These are phyloP conservation scores for Cetonia aurata DNA, from an alignment of 2,888 invertebrate species.

Conservation along the genomic window DNA sequence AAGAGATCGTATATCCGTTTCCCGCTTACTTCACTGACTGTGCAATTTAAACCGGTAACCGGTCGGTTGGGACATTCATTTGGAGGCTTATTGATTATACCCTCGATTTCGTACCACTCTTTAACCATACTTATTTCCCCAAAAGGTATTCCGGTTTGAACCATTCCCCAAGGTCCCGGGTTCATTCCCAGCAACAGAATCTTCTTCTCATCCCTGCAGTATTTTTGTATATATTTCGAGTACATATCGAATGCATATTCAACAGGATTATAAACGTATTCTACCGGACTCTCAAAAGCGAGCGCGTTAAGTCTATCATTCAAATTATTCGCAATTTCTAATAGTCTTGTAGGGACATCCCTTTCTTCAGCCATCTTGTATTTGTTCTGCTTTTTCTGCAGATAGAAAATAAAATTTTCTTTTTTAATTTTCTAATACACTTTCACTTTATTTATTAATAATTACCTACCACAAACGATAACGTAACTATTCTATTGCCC, in stretches of 20 bases:
- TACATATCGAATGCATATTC: conserved; percentile 87
- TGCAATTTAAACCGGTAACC: conserved; percentile 81
- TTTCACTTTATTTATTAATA: too few relatives aligned
- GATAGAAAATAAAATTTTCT: too few relatives aligned
- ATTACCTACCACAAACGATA: too few relatives aligned
- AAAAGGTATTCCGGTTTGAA: conserved; percentile 94
- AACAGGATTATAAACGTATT: conserved; percentile 81
- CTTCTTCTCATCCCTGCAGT: conserved; percentile 73
- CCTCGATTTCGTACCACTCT: conserved; percentile 82
- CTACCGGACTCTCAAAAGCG: conserved; percentile 70
- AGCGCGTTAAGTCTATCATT: conserved; percentile 67
- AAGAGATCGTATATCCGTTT: conserved; percentile 87
- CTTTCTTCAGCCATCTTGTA: neutral
- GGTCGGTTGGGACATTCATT: conserved; percentile 78
- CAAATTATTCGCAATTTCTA: conserved; percentile 63
- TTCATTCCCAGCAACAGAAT: conserved; percentile 94
- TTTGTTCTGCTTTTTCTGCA: too few relatives aligned
- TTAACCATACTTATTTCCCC: conserved; percentile 85
- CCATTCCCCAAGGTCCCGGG: conserved; percentile 97
- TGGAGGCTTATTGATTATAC: conserved; percentile 77
- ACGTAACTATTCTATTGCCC: too few relatives aligned
- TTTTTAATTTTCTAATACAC: too few relatives aligned
- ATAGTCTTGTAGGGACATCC: conserved; percentile 51
- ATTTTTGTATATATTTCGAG: conserved; percentile 80
- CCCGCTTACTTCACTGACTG: conserved; percentile 80